These are phyloP conservation scores for Polymixis lichenea DNA, from an alignment of 2,888 invertebrate genomes.

Conservation along the genomic window DNA sequence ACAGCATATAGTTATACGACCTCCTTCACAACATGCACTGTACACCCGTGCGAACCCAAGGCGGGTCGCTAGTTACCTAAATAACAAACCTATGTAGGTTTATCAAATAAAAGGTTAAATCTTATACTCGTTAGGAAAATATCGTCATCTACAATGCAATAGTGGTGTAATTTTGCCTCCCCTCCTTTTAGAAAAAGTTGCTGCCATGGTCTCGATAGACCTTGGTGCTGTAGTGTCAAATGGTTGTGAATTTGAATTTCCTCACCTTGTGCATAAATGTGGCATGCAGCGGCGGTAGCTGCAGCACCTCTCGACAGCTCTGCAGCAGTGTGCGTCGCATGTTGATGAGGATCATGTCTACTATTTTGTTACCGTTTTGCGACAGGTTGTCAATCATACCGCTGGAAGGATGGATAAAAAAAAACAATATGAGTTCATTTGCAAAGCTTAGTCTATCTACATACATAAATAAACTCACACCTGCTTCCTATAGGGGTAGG, in stretches of 20 bases:
- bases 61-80: too few relatives aligned
- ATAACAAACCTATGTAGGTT: neutral
- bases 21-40: too few relatives aligned
- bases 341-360: conserved; percentile 87
- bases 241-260: too few relatives aligned
- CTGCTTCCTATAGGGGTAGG: too few relatives aligned
- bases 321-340: conserved; percentile 86
- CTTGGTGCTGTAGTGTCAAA: neutral
- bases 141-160: neutral
- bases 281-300: conserved; percentile 85
- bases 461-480: too few relatives aligned
- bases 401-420: conserved; percentile 65
- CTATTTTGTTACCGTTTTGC: conserved; percentile 82
- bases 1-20: too few relatives aligned
- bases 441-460: neutral
- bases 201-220: neutral
- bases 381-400: conserved; percentile 79
- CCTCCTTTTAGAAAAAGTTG: neutral
- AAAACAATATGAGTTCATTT: too few relatives aligned
- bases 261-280: conserved; percentile 88
- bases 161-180: neutral
- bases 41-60: too few relatives aligned
- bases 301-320: conserved; percentile 81
- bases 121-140: neutral
- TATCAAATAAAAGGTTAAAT: neutral